phyloP scores from a whole-genome alignment of 2,113 vertebrate species.

The Proteles cristata region DNA sequence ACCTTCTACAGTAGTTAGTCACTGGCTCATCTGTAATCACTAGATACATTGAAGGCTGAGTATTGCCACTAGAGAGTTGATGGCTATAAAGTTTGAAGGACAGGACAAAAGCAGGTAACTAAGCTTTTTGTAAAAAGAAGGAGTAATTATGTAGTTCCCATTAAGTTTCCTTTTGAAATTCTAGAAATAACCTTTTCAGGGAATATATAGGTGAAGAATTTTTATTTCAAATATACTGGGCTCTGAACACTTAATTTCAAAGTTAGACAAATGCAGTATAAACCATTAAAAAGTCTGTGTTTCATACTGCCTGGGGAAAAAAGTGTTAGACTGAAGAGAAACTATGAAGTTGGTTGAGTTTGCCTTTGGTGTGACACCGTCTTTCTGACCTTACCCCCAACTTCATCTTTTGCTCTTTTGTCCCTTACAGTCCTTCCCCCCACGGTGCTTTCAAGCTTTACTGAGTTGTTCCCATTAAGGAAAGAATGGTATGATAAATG shows the following conservation, averaged over 20 bases:
- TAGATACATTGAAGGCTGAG: neutral
- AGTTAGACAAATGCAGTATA: neutral
- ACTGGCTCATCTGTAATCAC: neutral
- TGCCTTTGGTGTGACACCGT: neutral
- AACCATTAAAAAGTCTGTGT: neutral
- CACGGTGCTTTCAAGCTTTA: neutral
- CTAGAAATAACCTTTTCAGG: neutral
- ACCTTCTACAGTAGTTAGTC: neutral
- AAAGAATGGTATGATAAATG: neutral
- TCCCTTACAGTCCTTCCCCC: neutral
- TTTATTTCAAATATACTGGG: conserved; percentile 9
- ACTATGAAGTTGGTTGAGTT: neutral
- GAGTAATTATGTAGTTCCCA: neutral
- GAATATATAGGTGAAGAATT: conserved; percentile 13
- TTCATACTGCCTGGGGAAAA: neutral
- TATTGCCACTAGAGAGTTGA: neutral
- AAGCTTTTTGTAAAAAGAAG: conserved; percentile 10
- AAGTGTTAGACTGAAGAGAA: conserved; percentile 2
- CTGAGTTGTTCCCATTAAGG: neutral
- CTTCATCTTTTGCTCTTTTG: neutral
- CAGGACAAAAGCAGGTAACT: neutral
- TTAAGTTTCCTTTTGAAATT: conserved; percentile 36
- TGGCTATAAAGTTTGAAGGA: conserved; percentile 27
- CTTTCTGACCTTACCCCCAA: conserved; percentile 6
- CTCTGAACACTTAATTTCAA: conserved; percentile 24